A percentile compares a stretch with the other conserved stretches of the same genome.
Evolutionary conservation across 2,888 invertebrate genomes (phyloP).

Genomic region (Dryococelus australis): DNA sequence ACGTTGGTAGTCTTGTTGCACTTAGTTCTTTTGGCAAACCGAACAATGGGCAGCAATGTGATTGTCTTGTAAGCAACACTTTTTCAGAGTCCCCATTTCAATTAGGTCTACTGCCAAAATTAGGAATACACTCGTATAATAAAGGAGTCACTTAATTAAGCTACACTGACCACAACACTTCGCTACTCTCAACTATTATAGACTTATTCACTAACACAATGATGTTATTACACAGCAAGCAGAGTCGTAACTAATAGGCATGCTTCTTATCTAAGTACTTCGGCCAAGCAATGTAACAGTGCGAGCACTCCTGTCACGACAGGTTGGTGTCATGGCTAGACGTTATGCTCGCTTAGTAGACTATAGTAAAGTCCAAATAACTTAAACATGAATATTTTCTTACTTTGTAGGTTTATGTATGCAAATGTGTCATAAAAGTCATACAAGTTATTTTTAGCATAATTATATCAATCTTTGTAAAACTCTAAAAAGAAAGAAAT

Average conservation of each 20-base stretch:
- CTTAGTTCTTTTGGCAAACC: neutral
- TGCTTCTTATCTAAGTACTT: neutral
- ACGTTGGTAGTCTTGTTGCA: neutral
- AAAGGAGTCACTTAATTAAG: neutral
- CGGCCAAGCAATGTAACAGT: neutral
- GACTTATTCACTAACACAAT: neutral
- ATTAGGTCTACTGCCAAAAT: neutral
- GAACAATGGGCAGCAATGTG: neutral
- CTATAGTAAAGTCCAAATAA: neutral
- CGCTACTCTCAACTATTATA: neutral
- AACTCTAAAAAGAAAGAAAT: neutral
- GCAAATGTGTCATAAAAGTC: neutral
- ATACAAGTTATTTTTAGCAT: neutral
- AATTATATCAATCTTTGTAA: neutral
- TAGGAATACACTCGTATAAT: neutral
- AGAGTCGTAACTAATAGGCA: neutral
- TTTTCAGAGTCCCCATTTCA: neutral
- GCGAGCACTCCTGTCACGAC: neutral
- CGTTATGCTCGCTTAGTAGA: neutral
- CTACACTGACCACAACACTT: neutral
- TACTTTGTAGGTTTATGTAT: neutral
- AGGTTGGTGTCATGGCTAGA: neutral
- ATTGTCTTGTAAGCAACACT: neutral
- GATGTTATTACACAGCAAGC: neutral
- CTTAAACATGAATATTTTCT: slow-evolving; percentile 20